phyloP scores from a whole-genome alignment of 2,113 vertebrate genomes.

The Motacilla tschutschensis region DNA sequence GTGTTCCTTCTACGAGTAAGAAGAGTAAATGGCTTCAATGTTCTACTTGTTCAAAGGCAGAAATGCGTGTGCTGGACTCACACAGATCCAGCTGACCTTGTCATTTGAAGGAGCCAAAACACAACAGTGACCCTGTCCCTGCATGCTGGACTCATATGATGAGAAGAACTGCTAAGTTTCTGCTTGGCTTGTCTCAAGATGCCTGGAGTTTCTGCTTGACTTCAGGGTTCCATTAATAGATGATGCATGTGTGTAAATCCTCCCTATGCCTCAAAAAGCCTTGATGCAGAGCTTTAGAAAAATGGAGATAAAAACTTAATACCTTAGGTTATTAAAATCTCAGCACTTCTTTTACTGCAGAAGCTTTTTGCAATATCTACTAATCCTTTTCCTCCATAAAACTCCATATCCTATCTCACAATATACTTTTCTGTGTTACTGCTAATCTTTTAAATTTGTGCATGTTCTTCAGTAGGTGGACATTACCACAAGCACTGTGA shows the following conservation, averaged over 20 bases:
- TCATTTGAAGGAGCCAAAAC: background rate
- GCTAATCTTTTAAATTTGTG: constrained; percentile 45
- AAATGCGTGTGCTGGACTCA: background rate
- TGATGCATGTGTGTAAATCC: background rate
- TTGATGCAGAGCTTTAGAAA: constrained; percentile 35
- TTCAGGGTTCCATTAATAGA: constrained; percentile 10
- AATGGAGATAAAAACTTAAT: constrained; percentile 43
- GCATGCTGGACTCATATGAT: background rate
- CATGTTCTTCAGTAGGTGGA: constrained; percentile 4
- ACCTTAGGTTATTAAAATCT: constrained; percentile 55
- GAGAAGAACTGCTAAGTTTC: background rate
- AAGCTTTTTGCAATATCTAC: constrained; percentile 31
- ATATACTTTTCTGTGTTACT: constrained; percentile 31
- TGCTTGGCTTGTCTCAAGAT: background rate
- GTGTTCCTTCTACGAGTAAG: background rate
- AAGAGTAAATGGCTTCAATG: fast-evolving
- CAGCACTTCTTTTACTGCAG: constrained; percentile 25
- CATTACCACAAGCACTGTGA: background rate
- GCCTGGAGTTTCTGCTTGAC: background rate
- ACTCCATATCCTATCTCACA: constrained; percentile 13
- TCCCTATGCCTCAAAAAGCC: background rate
- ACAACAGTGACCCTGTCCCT: background rate
- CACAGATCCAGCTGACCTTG: background rate
- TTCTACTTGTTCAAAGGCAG: background rate
- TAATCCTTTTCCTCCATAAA: constrained; percentile 50